Percentiles rank a stretch among this genome's conserved stretches.
phyloP scores from a whole-genome alignment of 2,888 invertebrate genomes.

The Cabera pusaria region DNA sequence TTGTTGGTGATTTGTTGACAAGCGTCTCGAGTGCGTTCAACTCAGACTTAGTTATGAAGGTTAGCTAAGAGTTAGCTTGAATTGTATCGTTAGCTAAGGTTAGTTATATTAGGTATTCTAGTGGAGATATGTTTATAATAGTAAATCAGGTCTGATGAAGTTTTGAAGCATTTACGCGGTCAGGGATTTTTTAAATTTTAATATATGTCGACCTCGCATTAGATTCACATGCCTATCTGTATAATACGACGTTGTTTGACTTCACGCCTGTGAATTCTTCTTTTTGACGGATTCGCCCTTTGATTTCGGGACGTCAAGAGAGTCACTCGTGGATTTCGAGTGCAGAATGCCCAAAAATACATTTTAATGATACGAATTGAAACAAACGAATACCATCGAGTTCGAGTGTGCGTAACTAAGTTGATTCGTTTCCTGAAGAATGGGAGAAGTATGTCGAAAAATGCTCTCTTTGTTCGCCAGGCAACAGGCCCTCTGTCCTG shows the following conservation, averaged over 20 bases:
- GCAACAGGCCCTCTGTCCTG: conserved; percentile 63
- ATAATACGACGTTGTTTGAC: too few relatives aligned
- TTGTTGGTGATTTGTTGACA: conserved; percentile 25
- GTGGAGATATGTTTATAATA: too few relatives aligned
- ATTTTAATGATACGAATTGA: conserved; percentile 36
- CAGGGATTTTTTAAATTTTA: too few relatives aligned
- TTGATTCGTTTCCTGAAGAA: conserved; percentile 59
- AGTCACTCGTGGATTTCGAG: conserved; percentile 11
- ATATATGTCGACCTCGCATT: too few relatives aligned
- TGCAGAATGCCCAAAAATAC: conserved; percentile 11
- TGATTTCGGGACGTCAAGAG: conserved; percentile 10
- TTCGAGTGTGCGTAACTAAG: conserved; percentile 60
- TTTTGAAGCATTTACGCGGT: too few relatives aligned
- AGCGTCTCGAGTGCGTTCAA: conserved; percentile 16
- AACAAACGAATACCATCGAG: conserved; percentile 44
- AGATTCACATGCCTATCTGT: too few relatives aligned
- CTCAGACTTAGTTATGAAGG: too few relatives aligned
- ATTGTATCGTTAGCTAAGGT: too few relatives aligned
- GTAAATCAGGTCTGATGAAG: too few relatives aligned
- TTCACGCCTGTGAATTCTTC: not conserved
- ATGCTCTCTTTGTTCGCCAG: conserved; percentile 73
- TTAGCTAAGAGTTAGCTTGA: too few relatives aligned
- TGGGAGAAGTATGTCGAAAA: conserved; percentile 55
- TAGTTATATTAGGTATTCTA: too few relatives aligned
- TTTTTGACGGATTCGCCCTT: conserved; percentile 1